Evolutionary conservation across 2,797 vertebrate genomes (phyloP).

Genomic region (Galaxias olidus): DNA sequence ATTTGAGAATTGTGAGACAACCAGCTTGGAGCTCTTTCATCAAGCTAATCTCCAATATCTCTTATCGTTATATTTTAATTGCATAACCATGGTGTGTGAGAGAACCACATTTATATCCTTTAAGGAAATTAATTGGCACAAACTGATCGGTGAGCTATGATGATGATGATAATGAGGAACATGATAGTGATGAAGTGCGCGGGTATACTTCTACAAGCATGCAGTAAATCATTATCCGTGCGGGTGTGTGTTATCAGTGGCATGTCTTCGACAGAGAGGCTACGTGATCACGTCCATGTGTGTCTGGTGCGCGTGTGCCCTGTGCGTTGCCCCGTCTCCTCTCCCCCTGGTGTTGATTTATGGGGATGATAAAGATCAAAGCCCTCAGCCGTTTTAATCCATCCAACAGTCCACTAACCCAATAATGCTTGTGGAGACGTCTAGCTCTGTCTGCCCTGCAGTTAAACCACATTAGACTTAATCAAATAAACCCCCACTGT

Average conservation of each 20-base stretch:
- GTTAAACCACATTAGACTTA: slow-evolving; percentile 23
- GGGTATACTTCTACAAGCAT: too few relatives aligned
- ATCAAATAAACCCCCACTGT: slow-evolving; percentile 31
- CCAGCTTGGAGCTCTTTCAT: too few relatives aligned
- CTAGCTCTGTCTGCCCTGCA: slow-evolving; percentile 24
- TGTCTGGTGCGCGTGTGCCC: background rate
- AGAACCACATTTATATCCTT: background rate
- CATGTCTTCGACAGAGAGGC: background rate
- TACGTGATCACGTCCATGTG: background rate
- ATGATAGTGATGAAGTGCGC: too few relatives aligned
- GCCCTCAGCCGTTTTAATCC: slow-evolving; percentile 18
- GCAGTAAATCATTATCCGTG: too few relatives aligned
- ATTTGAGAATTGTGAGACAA: too few relatives aligned
- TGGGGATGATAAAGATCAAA: slow-evolving; percentile 22
- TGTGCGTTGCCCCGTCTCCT: background rate
- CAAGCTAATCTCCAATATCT: too few relatives aligned
- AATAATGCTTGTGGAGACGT: slow-evolving; percentile 27
- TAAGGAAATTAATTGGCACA: background rate
- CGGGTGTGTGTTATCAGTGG: background rate
- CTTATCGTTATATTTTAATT: too few relatives aligned
- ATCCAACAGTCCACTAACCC: slow-evolving; percentile 28
- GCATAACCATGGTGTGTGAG: too few relatives aligned
- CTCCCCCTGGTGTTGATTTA: slow-evolving; percentile 27
- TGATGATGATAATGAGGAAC: background rate
- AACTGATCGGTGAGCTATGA: background rate